These are phyloP conservation scores for Acronicta aceris DNA, from an alignment of 2,888 invertebrate species.

Conservation along the genomic window DNA sequence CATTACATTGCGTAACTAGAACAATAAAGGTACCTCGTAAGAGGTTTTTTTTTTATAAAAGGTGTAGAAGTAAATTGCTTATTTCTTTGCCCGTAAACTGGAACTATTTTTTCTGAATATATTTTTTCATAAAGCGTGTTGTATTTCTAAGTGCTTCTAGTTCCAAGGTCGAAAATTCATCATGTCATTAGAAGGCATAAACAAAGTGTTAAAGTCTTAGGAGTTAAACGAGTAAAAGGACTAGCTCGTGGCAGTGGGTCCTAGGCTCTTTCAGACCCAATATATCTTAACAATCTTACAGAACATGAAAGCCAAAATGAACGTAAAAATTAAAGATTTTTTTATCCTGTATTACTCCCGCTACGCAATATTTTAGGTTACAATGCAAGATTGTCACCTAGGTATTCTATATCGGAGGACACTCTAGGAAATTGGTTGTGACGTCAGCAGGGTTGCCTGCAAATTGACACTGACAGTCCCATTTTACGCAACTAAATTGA, in stretches of 20 bases:
- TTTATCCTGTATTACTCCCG: neutral
- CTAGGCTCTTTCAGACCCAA: too few relatives aligned
- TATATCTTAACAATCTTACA: too few relatives aligned
- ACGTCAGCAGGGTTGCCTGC: slow-evolving; percentile 45
- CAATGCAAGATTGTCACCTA: slow-evolving; percentile 27
- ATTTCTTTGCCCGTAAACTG: neutral
- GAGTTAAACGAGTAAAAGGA: too few relatives aligned
- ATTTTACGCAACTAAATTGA: slow-evolving; percentile 60
- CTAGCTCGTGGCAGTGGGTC: too few relatives aligned
- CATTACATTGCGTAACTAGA: slow-evolving; percentile 17
- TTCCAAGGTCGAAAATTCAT: too few relatives aligned
- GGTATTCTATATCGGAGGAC: slow-evolving; percentile 21
- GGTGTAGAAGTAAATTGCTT: slow-evolving; percentile 4
- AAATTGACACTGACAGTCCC: slow-evolving; percentile 60
- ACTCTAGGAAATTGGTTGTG: slow-evolving; percentile 53
- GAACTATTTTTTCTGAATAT: neutral
- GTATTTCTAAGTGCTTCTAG: too few relatives aligned
- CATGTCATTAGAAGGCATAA: too few relatives aligned
- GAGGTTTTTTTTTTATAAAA: slow-evolving; percentile 5
- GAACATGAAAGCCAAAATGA: too few relatives aligned
- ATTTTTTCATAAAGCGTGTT: too few relatives aligned
- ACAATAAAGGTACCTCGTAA: slow-evolving; percentile 5
- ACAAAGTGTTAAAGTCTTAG: too few relatives aligned
- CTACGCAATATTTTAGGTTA: slow-evolving; percentile 17
- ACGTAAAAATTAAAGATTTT: neutral